These are phyloP conservation scores for Microcebus griseorufus DNA, from an alignment of 2,113 vertebrate species.

Conservation along the genomic window DNA sequence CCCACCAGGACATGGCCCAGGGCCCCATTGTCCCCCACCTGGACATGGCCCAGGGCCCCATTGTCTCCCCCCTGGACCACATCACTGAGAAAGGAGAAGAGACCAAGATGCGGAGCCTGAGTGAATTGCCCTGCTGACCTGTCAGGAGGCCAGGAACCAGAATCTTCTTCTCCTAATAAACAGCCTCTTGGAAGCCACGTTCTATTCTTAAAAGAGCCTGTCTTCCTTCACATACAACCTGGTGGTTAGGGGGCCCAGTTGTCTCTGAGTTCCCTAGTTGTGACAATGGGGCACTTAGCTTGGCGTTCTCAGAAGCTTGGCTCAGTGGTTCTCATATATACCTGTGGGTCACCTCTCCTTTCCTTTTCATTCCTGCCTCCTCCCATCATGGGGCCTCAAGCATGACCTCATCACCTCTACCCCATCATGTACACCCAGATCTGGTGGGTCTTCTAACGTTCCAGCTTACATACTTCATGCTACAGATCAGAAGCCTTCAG, in stretches of 20 bases:
- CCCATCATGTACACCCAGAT: background rate
- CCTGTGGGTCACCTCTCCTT: background rate
- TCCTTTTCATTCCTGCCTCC: background rate
- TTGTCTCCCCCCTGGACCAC: background rate
- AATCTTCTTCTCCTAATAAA: conserved; percentile 55
- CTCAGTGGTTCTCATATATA: background rate
- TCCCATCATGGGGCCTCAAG: background rate
- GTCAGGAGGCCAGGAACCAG: background rate
- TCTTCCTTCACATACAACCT: conserved; percentile 11
- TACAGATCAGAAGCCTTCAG: background rate
- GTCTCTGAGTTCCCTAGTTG: background rate
- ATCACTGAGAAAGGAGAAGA: conserved; percentile 51
- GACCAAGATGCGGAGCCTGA: background rate
- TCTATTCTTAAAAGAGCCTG: background rate
- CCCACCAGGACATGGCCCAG: background rate
- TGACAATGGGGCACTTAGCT: background rate
- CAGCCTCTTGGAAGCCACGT: background rate
- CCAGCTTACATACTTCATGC: background rate
- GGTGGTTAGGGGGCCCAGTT: background rate
- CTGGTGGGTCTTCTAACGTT: background rate
- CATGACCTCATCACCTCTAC: background rate
- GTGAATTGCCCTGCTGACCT: background rate
- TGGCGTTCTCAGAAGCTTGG: background rate
- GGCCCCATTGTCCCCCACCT: rapidly evolving
- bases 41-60: background rate